A percentile compares a stretch with the other conserved stretches of the same genome.
Evolutionary conservation across 2,888 invertebrate species (phyloP).

Genomic region (Scelioninae gen. 2): DNA sequence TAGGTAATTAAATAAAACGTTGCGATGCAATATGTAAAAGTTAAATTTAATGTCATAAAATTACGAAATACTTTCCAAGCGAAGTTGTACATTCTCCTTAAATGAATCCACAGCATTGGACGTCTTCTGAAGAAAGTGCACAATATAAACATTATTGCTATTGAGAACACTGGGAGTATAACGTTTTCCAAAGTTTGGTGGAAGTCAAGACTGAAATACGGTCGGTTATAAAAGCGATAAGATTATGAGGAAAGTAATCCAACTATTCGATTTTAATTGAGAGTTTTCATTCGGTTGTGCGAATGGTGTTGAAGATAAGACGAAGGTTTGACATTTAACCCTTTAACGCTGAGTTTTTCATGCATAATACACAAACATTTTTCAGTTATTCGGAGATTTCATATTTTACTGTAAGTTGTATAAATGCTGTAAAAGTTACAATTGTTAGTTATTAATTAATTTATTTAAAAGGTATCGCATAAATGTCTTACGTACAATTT

Average conservation of each 20-base stretch:
- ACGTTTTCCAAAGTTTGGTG: conserved; percentile 11
- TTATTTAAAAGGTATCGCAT: no score
- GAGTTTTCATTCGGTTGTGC: neutral
- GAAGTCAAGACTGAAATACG: conserved; percentile 20
- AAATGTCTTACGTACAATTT: no score
- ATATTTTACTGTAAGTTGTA: no score
- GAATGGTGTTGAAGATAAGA: neutral
- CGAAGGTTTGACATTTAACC: neutral
- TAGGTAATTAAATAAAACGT: neutral
- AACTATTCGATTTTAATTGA: conserved; percentile 5
- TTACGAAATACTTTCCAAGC: neutral
- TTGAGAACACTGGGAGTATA: conserved; percentile 12
- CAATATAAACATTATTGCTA: conserved; percentile 30
- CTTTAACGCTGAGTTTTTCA: no score
- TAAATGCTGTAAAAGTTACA: no score
- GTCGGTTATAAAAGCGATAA: conserved; percentile 12
- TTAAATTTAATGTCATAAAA: conserved; percentile 3
- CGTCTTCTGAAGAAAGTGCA: conserved; percentile 20
- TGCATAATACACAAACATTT: no score
- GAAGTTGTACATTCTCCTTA: conserved; percentile 1
- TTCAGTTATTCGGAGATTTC: no score
- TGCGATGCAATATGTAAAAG: neutral
- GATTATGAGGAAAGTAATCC: conserved; percentile 10
- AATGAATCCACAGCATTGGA: conserved; percentile 8
- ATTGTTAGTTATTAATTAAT: no score